phyloP scores from a whole-genome alignment of 1,140 invertebrate genomes.

The Hesperophylax magnus region DNA sequence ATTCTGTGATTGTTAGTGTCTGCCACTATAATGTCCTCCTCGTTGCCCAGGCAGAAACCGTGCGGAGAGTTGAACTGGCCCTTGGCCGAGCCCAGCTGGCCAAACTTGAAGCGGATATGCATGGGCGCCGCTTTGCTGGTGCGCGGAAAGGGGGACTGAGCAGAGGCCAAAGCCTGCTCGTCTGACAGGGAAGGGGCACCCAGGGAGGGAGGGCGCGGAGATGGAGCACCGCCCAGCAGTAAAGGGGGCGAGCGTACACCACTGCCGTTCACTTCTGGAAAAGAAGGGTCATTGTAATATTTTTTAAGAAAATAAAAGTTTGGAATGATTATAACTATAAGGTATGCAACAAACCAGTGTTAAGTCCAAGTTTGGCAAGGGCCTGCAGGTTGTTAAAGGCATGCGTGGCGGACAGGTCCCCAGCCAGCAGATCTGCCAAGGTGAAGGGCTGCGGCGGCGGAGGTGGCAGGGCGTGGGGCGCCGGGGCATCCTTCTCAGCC shows the following conservation, averaged over 20 bases:
- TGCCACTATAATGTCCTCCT: conserved; percentile 95
- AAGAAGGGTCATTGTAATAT: not conserved
- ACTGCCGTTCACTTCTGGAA: conserved; percentile 38
- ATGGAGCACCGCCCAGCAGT: conserved; percentile 14
- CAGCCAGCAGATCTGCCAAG: conserved; percentile 81
- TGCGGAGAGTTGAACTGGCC: conserved; percentile 97
- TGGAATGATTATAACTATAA: not conserved
- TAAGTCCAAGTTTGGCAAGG: conserved; percentile 86
- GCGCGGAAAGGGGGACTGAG: conserved; percentile 69
- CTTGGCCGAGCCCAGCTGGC: conserved; percentile 90
- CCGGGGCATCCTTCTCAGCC: conserved; percentile 74
- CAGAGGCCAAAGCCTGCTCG: conserved; percentile 61
- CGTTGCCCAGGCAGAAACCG: conserved; percentile 94
- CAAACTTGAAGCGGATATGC: conserved; percentile 94
- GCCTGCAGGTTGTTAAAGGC: conserved; percentile 90
- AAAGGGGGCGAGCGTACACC: conserved; percentile 27
- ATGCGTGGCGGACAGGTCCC: conserved; percentile 80
- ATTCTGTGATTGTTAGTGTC: conserved; percentile 98
- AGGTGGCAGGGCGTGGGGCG: conserved; percentile 73
- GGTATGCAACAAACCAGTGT: conserved; percentile 71
- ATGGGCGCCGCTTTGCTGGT: conserved; percentile 83
- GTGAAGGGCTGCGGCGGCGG: conserved; percentile 75
- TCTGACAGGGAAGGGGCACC: conserved; percentile 18
- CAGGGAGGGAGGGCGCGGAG: conserved; percentile 11
- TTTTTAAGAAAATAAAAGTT: not conserved